Conservation (phyloP, 2,113 vertebrate genomes). For the Tachycineta bicolor region DNA sequence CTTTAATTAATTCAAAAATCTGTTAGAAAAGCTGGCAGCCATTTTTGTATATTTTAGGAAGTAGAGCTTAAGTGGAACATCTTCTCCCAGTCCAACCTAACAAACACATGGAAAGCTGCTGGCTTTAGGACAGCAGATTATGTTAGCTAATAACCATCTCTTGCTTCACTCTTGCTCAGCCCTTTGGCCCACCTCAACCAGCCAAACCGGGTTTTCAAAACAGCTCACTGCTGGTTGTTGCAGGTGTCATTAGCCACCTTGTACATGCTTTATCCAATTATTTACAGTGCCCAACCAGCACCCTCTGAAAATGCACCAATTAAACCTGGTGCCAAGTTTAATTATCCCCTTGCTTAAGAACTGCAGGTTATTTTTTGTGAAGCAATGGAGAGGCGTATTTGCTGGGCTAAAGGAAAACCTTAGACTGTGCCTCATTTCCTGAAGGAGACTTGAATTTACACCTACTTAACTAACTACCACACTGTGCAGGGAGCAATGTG, state of each 20-base stretch:
- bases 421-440: background rate
- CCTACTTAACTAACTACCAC: background rate
- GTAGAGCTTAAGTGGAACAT: background rate
- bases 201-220: background rate
- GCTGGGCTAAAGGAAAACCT: accelerated
- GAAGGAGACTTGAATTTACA: background rate
- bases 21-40: background rate
- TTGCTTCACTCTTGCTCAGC: background rate
- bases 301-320: background rate
- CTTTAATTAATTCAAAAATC: background rate
- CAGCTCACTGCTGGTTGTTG: background rate
- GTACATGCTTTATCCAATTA: background rate
- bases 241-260: background rate
- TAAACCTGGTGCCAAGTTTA: background rate
- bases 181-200: background rate
- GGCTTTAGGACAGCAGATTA: background rate
- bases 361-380: background rate
- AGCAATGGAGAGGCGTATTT: accelerated
- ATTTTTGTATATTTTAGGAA: background rate
- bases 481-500: background rate
- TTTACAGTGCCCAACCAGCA: background rate
- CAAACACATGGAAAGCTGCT: background rate
- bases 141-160: background rate
- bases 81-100: background rate
- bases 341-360: background rate